Conservation (phyloP, 2,888 invertebrate genomes). For the Timandra comae region DNA sequence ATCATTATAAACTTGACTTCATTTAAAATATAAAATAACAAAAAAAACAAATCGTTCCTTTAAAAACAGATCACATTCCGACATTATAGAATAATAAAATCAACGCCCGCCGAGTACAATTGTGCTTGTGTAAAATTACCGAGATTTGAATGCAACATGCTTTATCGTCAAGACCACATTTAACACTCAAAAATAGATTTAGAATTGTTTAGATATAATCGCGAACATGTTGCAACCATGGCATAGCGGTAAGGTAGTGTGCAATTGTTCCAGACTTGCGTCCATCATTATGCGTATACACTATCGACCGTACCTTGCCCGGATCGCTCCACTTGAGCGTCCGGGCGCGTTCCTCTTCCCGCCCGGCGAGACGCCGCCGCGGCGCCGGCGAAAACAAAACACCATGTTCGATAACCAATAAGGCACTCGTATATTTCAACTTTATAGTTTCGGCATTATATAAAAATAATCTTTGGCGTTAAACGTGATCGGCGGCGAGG, state of each 20-base stretch:
- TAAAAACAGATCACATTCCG: conserved; percentile 45
- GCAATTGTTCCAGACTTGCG: conserved; percentile 59
- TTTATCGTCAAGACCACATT: no score
- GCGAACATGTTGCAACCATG: conserved; percentile 16
- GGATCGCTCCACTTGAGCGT: conserved; percentile 87
- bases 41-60: no score
- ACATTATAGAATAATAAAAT: conserved; percentile 47
- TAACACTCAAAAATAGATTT: no score
- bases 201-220: no score
- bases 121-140: conserved; percentile 23
- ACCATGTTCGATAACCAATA: conserved; percentile 68
- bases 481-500: conserved; percentile 25
- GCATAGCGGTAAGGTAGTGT: conserved; percentile 12
- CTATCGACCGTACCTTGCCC: conserved; percentile 85
- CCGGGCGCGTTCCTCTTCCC: conserved; percentile 80
- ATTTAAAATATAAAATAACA: conserved; percentile 6
- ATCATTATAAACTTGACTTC: conserved; percentile 1
- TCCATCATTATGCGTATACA: conserved; percentile 42
- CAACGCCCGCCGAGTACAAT: conserved; percentile 68
- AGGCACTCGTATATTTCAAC: conserved; percentile 75
- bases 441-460: conserved; percentile 52
- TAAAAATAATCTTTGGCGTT: conserved; percentile 70
- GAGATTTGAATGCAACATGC: conserved; percentile 29
- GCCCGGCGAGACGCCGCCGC: conserved; percentile 18
- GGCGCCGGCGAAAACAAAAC: conserved; percentile 64